phyloP scores from a whole-genome alignment of 2,113 vertebrate genomes.

The Cnemophilus loriae region DNA sequence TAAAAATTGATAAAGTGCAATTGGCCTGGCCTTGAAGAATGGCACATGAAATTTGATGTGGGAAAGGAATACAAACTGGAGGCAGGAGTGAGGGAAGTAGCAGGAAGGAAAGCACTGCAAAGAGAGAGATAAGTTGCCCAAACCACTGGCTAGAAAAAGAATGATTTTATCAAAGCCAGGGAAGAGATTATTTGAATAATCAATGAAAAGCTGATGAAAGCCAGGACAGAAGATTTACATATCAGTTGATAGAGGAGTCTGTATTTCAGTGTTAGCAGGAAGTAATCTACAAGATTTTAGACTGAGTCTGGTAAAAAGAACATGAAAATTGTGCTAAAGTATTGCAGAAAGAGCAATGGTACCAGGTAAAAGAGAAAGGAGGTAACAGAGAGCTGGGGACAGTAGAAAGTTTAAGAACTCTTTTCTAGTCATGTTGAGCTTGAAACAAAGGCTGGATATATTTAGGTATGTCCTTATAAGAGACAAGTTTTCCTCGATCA shows the following conservation, averaged over 20 bases:
- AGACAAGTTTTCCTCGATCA: neutral
- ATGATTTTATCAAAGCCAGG: neutral
- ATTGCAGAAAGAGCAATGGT: neutral
- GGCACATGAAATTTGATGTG: neutral
- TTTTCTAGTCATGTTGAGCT: neutral
- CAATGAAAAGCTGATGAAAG: neutral
- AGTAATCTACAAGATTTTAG: neutral
- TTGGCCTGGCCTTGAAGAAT: neutral
- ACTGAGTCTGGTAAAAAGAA: neutral
- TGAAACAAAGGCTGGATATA: neutral
- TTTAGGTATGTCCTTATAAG: neutral
- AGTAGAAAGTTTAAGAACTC: neutral
- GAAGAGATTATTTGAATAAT: constrained; percentile 3
- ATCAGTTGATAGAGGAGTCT: neutral
- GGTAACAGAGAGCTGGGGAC: neutral
- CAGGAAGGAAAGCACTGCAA: neutral
- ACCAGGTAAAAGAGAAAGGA: neutral
- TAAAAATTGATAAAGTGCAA: neutral
- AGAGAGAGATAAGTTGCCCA: neutral
- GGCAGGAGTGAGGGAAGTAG: neutral
- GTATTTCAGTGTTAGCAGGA: neutral
- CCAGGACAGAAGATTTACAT: neutral
- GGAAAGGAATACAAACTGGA: neutral
- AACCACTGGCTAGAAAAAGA: neutral
- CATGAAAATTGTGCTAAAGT: neutral